Conservation (phyloP, 2,888 invertebrate species). For the Spicauda simplicius region DNA sequence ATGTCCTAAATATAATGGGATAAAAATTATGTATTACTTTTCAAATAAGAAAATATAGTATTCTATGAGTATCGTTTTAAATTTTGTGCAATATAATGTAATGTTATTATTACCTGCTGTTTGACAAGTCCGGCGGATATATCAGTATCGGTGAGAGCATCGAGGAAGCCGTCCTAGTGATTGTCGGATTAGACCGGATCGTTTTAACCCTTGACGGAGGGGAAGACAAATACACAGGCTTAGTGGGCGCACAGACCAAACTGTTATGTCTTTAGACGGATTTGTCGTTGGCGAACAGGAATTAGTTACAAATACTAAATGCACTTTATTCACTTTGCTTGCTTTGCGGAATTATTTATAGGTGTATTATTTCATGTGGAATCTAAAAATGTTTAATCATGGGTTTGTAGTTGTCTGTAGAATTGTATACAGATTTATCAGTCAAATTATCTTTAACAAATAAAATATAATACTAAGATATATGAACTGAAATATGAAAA, state of each 20-base stretch:
- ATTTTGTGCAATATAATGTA: conserved; percentile 39
- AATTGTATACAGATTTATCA: no score
- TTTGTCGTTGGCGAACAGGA: conserved; percentile 19
- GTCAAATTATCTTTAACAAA: no score
- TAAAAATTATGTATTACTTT: no score
- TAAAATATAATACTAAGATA: no score
- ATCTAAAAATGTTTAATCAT: not conserved
- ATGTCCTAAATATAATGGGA: no score
- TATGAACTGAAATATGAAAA: not conserved
- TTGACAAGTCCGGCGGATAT: conserved; percentile 81
- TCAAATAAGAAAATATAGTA: conserved; percentile 27
- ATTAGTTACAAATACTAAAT: conserved; percentile 10
- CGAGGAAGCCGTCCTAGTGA: conserved; percentile 83
- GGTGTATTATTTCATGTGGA: not conserved
- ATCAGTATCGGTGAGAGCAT: conserved; percentile 85
- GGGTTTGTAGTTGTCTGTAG: not conserved
- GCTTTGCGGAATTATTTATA: no score
- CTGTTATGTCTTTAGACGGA: conserved; percentile 33
- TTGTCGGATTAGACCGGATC: conserved; percentile 83
- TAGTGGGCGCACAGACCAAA: conserved; percentile 52
- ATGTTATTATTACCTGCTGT: conserved; percentile 71
- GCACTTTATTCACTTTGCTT: no score
- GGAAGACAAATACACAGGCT: conserved; percentile 77
- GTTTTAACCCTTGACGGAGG: conserved; percentile 79
- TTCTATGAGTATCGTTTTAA: conserved; percentile 36